Evolutionary conservation across 2,888 invertebrate species (phyloP), one percentile per base, ranked within the genome.

Genomic region (Archips xylosteana): DNA sequence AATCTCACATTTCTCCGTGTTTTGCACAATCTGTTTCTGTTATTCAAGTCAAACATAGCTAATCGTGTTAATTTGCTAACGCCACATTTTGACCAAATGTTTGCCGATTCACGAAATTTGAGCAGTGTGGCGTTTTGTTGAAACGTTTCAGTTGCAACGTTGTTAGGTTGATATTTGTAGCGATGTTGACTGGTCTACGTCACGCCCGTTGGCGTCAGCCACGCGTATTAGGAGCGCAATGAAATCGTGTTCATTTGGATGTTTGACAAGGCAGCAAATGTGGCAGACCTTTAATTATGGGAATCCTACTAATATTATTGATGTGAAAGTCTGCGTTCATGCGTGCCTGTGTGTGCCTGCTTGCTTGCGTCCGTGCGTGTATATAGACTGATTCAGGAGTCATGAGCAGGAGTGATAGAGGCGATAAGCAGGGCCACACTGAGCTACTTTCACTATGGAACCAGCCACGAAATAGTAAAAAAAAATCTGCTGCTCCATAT

Each of bases 91-190:
- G 23, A 47, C 70, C 32, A 39, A 64, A 65, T 60, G 65, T 60
- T 57, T 54, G 70, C 2, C 32, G 59, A 15, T 57, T 67, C n/a
- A 23, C 57, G 45, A 57, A 64, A 64, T 59, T 70, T 34, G 57
- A 47, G 64, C 64, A 65, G 36, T 64, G 65, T 64, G 65, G 13
- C 39, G 65, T 59, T 64, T 12, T 49, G 64, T 32, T 47, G 47
- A 13, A 71, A 59, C 23, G 70, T 64, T 71, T 64, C 71, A 49
- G 49, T 60, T 64, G 65, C 59, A 34, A 65, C 47, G 23, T 65
- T 65, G 60, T 71, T 60, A 47, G 49, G 62, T n/a, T 42, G 57
- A 42, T 59, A 57, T 70, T 64, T 47, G 47, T 57, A 59, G 63
- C 57, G 47, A 4, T 60, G 57, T 70, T 70, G 63, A 70, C 57